phyloP scores from a whole-genome alignment of 2,797 vertebrate genomes.

The Gouania willdenowi region DNA sequence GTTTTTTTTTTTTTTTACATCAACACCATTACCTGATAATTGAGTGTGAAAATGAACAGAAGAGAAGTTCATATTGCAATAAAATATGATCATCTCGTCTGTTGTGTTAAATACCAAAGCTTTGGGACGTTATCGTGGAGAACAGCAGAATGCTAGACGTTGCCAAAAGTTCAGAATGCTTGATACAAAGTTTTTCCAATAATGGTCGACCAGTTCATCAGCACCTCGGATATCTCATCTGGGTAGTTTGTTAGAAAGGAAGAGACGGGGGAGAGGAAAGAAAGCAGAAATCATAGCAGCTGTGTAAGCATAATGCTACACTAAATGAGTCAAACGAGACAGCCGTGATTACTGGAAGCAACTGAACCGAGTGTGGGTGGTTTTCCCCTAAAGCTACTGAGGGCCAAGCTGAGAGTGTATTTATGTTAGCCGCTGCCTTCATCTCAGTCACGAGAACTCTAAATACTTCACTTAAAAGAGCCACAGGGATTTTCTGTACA shows the following conservation, averaged over 20 bases:
- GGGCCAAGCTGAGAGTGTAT: slow-evolving; percentile 51
- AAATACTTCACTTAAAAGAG: slow-evolving; percentile 49
- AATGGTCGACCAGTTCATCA: slow-evolving; percentile 50
- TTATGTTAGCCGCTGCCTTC: slow-evolving; percentile 34
- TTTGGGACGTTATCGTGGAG: slow-evolving; percentile 26
- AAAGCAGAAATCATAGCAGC: slow-evolving; percentile 49
- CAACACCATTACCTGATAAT: no score
- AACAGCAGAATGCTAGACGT: slow-evolving; percentile 22
- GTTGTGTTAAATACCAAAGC: slow-evolving; percentile 37
- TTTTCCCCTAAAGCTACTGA: slow-evolving; percentile 34
- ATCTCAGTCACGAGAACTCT: slow-evolving; percentile 32
- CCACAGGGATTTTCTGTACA: slow-evolving; percentile 19
- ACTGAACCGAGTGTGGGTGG: slow-evolving; percentile 48
- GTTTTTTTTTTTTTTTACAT: no score
- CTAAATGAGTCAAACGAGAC: slow-evolving; percentile 68
- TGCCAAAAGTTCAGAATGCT: slow-evolving; percentile 34
- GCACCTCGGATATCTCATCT: slow-evolving; percentile 53
- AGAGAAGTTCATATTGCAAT: no score
- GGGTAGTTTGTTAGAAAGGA: slow-evolving; percentile 45
- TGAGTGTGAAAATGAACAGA: no score
- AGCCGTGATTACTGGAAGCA: slow-evolving; percentile 58
- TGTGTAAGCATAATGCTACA: slow-evolving; percentile 64
- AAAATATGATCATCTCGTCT: no score
- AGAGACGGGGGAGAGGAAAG: slow-evolving; percentile 41
- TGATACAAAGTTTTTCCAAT: slow-evolving; percentile 43